Evolutionary conservation across 2,113 vertebrate genomes (phyloP).

Genomic region (Turdus rufiventris): DNA sequence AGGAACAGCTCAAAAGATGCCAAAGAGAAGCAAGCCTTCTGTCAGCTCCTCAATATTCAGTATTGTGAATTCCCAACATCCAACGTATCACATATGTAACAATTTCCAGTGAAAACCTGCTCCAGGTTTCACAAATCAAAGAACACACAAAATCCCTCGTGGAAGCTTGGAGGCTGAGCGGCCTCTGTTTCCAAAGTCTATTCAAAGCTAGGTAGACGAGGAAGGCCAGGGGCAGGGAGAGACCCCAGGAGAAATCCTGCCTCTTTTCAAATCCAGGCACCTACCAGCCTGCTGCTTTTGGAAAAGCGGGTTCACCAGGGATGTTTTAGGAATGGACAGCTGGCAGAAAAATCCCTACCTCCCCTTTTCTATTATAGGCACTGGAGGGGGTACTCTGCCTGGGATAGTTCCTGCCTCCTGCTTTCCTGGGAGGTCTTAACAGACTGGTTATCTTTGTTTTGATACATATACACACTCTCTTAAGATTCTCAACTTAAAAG

Average conservation of each 20-base stretch:
- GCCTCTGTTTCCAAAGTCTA: not conserved
- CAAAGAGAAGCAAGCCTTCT: not conserved
- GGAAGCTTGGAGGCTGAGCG: not conserved
- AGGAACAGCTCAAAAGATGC: not conserved
- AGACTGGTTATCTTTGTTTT: not conserved
- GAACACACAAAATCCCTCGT: not conserved
- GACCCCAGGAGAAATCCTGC: not conserved
- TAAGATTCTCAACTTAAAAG: not conserved
- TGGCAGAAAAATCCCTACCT: not conserved
- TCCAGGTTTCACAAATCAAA: not conserved
- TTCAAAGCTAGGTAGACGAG: not conserved
- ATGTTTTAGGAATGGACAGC: not conserved
- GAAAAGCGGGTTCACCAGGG: not conserved
- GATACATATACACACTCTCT: not conserved
- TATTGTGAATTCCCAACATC: not conserved
- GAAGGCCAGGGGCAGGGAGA: not conserved
- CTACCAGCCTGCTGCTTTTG: not conserved
- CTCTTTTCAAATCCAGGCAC: not conserved
- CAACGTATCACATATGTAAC: accelerated
- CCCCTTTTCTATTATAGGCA: accelerated
- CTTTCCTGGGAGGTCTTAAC: not conserved
- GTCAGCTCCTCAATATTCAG: not conserved
- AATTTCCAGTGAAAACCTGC: not conserved
- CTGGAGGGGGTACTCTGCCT: not conserved
- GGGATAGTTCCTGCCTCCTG: not conserved